Evolutionary conservation across 2,797 vertebrate species (phyloP).

Genomic region (Glyptemys insculpta): DNA sequence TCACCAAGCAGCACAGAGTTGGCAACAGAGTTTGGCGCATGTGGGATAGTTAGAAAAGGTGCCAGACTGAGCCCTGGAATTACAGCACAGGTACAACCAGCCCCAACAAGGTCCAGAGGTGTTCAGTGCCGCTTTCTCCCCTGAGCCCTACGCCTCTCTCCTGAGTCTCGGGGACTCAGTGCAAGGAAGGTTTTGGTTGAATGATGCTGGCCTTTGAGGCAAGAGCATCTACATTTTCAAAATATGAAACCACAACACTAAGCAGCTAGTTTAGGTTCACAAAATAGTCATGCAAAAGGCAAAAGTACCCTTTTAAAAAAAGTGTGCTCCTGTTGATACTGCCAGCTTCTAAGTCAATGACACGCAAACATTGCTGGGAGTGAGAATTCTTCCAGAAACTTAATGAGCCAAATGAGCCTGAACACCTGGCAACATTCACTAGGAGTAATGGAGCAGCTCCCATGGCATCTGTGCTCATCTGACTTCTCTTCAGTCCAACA

Average conservation of each 20-base stretch:
- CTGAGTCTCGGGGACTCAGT: fast-evolving
- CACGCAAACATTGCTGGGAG: not conserved
- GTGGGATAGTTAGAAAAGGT: not conserved
- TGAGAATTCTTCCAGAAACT: not conserved
- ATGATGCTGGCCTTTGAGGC: not conserved
- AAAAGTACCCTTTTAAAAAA: not conserved
- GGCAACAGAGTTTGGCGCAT: not conserved
- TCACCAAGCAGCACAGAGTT: not conserved
- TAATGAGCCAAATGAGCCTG: not conserved
- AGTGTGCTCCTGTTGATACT: not conserved
- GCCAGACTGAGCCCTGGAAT: not conserved
- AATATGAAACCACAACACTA: not conserved
- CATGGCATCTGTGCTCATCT: not conserved
- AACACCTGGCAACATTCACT: not conserved
- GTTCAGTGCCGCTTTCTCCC: not conserved
- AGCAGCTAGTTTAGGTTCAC: not conserved
- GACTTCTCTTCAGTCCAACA: not conserved
- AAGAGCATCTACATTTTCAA: not conserved
- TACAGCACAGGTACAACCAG: not conserved
- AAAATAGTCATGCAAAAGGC: not conserved
- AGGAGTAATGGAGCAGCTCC: not conserved
- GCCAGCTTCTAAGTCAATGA: not conserved
- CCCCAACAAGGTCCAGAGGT: not conserved
- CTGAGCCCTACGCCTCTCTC: not conserved
- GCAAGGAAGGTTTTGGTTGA: not conserved